Conservation (phyloP, 1,140 invertebrate species). For the Nomia melanderi region DNA sequence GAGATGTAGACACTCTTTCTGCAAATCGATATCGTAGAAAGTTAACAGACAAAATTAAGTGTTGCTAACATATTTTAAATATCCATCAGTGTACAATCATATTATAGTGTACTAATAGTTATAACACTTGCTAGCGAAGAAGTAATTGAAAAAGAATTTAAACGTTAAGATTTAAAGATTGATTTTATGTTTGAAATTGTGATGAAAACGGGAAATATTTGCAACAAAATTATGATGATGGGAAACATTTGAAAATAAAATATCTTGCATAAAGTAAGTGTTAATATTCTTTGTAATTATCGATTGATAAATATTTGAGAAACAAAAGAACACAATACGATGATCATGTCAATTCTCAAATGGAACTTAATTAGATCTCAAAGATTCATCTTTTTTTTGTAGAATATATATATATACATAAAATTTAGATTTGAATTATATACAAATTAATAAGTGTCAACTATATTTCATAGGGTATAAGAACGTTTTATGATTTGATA, state of each 20-base stretch:
- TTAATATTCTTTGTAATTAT: conserved; percentile 31
- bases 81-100: conserved; percentile 33
- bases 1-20: conserved; percentile 25
- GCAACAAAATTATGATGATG: neutral
- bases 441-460: conserved; percentile 5
- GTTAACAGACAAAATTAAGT: conserved; percentile 23
- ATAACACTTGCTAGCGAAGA: neutral
- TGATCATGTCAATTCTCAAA: conserved; percentile 9
- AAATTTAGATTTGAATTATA: conserved; percentile 21
- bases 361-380: conserved; percentile 25
- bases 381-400: conserved; percentile 22
- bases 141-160: neutral
- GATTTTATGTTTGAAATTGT: conserved; percentile 8
- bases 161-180: conserved; percentile 6
- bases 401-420: conserved; percentile 26
- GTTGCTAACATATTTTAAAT: conserved; percentile 33
- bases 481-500: conserved; percentile 15
- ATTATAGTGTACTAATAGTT: neutral
- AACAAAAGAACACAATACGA: conserved; percentile 16
- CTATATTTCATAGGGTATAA: conserved; percentile 29
- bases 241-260: conserved; percentile 40
- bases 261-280: conserved; percentile 27
- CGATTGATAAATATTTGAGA: conserved; percentile 14
- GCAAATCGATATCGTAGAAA: conserved; percentile 6
- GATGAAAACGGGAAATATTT: conserved; percentile 6